Evolutionary conservation across 2,113 vertebrate species (phyloP), one percentile per base, ranked within the genome.

Genomic region (Actenoides hombroni): DNA sequence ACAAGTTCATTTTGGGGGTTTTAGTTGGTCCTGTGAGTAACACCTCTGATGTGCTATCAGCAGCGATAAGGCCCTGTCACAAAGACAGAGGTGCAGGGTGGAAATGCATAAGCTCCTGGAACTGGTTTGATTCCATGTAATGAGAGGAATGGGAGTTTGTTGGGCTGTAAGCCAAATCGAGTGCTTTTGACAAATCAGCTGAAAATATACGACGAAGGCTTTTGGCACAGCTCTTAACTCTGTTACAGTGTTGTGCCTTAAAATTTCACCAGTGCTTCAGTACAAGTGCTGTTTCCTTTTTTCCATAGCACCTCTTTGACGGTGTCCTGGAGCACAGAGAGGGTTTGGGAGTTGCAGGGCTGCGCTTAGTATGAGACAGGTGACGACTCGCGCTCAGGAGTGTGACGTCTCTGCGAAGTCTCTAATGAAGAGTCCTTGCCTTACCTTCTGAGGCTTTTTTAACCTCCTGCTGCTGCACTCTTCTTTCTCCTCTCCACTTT

Each of bases 301-400:
- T 79, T 44, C 59, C 25, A 0, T 13, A 53, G 19, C 16, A 8
- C 53, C 35, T 75, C 39, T 7, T 18, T 16, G 37, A 4, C 8
- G 19, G 18, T 1, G 1, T 29, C 3, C 63, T 61, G 40, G 39
- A 64, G 44, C 25, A 7, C 44, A 29, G 35, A 31, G 37, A 51
- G 29, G 29, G 26, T 33, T 82, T 68, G 84, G 59, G 64, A 76
- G 53, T 25, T 42, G 39, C 33, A 33, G 26, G 37, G 44, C 54
- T 69, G 25, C 7, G 3, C 25, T 63, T 48, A 10, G 28, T 8
- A 1, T 4, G n/a, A 44, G 61, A n/a, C 37, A 61, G 53, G 63
- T 68, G 68, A 35, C 2, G 0, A 25, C 23, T 54, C 4, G 6
- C 19, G 7, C 35, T n/a, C 0, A 0, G 29, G 51, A 16, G 19